Percentiles rank a stretch among this genome's conserved stretches.
Conservation (phyloP, 2,888 invertebrate species). For the Zygogramma bicolorata region DNA sequence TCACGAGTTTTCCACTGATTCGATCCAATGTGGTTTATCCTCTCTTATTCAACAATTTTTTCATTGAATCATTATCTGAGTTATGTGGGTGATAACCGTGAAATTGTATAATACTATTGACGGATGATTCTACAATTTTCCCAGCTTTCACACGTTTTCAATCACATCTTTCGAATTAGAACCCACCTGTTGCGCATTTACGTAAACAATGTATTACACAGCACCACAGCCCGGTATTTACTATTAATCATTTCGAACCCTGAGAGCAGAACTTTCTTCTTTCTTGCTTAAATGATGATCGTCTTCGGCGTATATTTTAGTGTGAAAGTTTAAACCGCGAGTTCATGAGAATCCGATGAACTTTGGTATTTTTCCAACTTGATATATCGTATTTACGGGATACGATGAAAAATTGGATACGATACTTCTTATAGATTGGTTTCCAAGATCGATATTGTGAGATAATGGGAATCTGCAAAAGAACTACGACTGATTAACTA, state of each 20-base stretch:
- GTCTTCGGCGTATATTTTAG: constrained; percentile 45
- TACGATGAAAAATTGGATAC: not conserved
- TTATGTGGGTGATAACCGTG: too few relatives aligned
- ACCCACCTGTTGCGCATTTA: not conserved
- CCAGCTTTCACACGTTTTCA: too few relatives aligned
- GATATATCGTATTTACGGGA: constrained; percentile 32
- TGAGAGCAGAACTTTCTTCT: constrained; percentile 43
- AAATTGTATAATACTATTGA: too few relatives aligned
- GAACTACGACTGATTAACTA: not conserved
- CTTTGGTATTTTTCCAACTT: constrained; percentile 45
- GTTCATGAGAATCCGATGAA: constrained; percentile 49
- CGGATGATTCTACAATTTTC: too few relatives aligned
- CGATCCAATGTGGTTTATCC: too few relatives aligned
- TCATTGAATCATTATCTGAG: too few relatives aligned
- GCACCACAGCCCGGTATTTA: constrained; percentile 15
- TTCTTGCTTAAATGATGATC: constrained; percentile 45
- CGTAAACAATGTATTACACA: constrained; percentile 9
- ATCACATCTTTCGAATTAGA: not conserved
- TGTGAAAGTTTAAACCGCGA: constrained; percentile 46
- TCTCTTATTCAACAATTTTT: too few relatives aligned
- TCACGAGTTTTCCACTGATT: too few relatives aligned
- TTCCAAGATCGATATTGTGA: not conserved
- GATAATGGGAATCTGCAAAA: not conserved
- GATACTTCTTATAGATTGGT: constrained; percentile 1
- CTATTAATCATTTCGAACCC: constrained; percentile 38